A percentile compares a stretch with the other conserved stretches of the same genome.
phyloP scores from a whole-genome alignment of 2,797 vertebrate species.

The Chelmon rostratus region DNA sequence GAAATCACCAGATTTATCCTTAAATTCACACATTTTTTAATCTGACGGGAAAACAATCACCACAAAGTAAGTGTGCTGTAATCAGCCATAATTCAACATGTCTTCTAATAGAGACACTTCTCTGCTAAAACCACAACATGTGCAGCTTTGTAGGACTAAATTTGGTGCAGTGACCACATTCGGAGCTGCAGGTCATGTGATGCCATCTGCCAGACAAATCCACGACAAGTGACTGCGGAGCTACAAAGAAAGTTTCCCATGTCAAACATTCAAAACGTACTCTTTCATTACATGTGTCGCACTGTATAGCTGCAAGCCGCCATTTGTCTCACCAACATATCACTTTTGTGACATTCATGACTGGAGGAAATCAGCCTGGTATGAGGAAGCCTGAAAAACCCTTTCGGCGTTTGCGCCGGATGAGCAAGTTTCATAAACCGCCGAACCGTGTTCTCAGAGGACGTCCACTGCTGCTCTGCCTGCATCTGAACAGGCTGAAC shows the following conservation, averaged over 20 bases:
- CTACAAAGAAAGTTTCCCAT: background rate
- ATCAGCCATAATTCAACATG: background rate
- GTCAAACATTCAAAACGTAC: background rate
- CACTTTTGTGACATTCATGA: conserved; percentile 6
- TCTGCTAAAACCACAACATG: background rate
- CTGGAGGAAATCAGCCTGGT: background rate
- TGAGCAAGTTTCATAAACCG: conserved; percentile 33
- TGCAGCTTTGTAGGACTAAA: conserved; percentile 1
- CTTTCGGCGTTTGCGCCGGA: conserved; percentile 16
- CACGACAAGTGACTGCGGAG: background rate
- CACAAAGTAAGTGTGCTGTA: background rate
- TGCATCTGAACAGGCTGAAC: background rate
- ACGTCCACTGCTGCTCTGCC: background rate
- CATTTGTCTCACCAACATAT: conserved; percentile 6
- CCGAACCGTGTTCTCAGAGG: background rate
- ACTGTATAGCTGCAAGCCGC: conserved; percentile 4
- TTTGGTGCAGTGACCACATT: background rate
- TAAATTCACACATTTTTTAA: background rate
- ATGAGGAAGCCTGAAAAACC: conserved; percentile 13
- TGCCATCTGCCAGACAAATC: background rate
- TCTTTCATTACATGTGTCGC: background rate
- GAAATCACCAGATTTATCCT: background rate
- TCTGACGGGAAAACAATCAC: background rate
- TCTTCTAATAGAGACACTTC: background rate
- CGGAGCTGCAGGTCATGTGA: conserved; percentile 10